These are phyloP conservation scores for Psittacara wagleri DNA, from an alignment of 2,113 vertebrate species.

Conservation along the genomic window DNA sequence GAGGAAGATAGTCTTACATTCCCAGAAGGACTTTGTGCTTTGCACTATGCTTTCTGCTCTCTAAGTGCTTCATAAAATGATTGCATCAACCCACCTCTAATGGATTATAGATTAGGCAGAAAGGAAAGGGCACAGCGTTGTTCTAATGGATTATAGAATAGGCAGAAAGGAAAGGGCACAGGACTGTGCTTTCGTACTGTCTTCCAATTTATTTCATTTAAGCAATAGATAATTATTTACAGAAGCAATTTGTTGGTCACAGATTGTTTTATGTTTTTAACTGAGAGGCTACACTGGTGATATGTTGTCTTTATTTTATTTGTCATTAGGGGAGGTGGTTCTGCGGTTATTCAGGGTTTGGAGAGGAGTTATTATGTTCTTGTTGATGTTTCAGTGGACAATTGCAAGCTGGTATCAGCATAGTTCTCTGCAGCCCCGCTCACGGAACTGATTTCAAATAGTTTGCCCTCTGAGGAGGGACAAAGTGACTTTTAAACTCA, in stretches of 20 bases:
- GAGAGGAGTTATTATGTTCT: neutral
- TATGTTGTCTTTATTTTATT: neutral
- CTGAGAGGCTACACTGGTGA: neutral
- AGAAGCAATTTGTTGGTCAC: neutral
- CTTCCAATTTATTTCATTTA: neutral
- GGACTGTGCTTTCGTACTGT: neutral
- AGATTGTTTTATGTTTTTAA: neutral
- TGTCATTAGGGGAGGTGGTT: neutral
- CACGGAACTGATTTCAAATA: neutral
- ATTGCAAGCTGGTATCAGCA: neutral
- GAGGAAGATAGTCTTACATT: neutral
- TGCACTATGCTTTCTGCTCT: neutral
- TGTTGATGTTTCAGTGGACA: neutral
- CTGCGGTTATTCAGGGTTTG: neutral
- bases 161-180: neutral
- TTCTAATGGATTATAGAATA: constrained; percentile 17
- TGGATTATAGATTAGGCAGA: constrained; percentile 9
- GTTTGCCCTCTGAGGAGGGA: neutral
- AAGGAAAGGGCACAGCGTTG: neutral
- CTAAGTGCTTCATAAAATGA: neutral
- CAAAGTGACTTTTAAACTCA: neutral
- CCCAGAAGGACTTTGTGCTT: neutral
- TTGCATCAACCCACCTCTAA: neutral
- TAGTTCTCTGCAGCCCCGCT: neutral
- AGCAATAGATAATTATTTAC: neutral